Evolutionary conservation across 2,888 invertebrate species (phyloP).

Genomic region (Andricus curvator): DNA sequence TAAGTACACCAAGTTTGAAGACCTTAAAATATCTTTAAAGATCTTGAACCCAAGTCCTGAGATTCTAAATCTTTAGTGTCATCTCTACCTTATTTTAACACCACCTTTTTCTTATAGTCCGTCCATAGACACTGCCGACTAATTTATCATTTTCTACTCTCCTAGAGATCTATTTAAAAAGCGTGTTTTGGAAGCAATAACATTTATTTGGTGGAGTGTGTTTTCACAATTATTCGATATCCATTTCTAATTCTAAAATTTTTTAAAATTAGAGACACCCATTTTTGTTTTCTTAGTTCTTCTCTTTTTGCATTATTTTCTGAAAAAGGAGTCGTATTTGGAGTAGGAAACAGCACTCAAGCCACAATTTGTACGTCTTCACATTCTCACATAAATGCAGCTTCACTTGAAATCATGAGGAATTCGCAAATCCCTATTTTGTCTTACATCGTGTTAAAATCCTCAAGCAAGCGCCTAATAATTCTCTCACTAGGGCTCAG

Average conservation of each 20-base stretch:
- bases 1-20: background rate
- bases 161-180: background rate
- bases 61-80: background rate
- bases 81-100: background rate
- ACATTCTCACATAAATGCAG: background rate
- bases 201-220: background rate
- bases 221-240: background rate
- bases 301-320: no score
- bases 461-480: constrained; percentile 30
- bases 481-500: constrained; percentile 35
- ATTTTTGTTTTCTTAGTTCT: no score
- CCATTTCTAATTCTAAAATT: no score
- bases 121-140: background rate
- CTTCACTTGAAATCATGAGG: background rate
- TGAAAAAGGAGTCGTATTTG: background rate
- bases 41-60: background rate
- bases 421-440: constrained; percentile 28
- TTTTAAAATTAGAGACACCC: background rate
- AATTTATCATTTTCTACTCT: background rate
- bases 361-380: background rate
- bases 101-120: background rate
- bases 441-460: constrained; percentile 2
- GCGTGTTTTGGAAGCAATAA: background rate
- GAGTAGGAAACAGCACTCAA: background rate
- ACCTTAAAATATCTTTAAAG: background rate